phyloP scores from a whole-genome alignment of 2,113 vertebrate genomes.

The Mandrillus leucophaeus region DNA sequence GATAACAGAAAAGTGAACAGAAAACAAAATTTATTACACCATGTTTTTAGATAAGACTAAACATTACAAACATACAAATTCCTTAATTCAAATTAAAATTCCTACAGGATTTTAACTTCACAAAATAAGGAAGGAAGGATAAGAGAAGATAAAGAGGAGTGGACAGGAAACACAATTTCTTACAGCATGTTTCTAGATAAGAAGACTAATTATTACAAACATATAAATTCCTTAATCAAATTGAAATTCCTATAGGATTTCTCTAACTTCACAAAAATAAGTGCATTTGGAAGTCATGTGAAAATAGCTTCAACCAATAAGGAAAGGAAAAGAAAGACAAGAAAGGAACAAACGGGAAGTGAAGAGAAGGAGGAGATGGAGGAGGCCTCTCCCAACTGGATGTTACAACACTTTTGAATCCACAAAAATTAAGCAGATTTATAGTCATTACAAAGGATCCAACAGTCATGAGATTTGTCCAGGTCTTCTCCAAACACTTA shows the following conservation, averaged over 20 bases:
- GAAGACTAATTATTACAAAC: neutral
- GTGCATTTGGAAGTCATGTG: neutral
- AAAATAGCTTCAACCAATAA: neutral
- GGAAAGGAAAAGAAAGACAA: neutral
- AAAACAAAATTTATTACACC: rapidly evolving
- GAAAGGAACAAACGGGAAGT: neutral
- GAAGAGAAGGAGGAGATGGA: neutral
- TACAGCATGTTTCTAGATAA: rapidly evolving
- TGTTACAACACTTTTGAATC: rapidly evolving
- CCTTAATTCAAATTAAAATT: neutral
- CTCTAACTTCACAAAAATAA: neutral
- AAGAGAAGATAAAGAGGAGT: neutral
- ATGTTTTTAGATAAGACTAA: neutral
- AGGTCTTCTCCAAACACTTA: neutral
- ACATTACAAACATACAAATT: neutral
- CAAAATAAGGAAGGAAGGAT: neutral
- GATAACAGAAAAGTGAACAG: neutral
- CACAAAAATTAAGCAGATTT: neutral
- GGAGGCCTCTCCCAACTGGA: rapidly evolving
- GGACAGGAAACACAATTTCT: rapidly evolving
- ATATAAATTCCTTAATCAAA: neutral
- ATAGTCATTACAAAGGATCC: neutral
- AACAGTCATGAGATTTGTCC: too few relatives aligned
- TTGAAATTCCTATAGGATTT: neutral
- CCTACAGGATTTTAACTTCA: neutral